A percentile compares a stretch with the other conserved stretches of the same genome.
Evolutionary conservation across 2,888 invertebrate genomes (phyloP).

Genomic region (Hirudinaria manillensis): DNA sequence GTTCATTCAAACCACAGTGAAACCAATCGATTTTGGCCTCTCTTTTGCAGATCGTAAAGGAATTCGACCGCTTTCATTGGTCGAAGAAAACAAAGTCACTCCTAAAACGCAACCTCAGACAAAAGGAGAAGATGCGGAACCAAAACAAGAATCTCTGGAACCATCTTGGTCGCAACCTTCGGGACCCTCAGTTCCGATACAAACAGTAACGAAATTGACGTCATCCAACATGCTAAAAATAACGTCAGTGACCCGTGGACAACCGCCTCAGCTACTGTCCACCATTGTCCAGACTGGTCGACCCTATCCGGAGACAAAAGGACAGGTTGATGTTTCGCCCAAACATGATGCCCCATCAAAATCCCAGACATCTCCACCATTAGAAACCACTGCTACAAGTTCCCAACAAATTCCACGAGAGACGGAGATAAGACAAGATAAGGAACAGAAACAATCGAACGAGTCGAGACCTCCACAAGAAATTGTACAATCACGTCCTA

Average conservation of each 20-base stretch:
- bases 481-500: too few species aligned
- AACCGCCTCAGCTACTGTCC: background rate
- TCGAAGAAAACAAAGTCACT: too few species aligned
- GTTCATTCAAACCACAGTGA: too few species aligned
- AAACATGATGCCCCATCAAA: too few species aligned
- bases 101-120: too few species aligned
- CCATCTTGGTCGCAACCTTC: background rate
- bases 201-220: background rate
- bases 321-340: too few species aligned
- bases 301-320: background rate
- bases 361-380: background rate
- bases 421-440: too few species aligned
- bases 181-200: background rate
- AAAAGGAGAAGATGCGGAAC: background rate
- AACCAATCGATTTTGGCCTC: too few species aligned
- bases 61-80: too few species aligned
- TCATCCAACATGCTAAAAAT: background rate
- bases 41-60: too few species aligned
- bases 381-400: background rate
- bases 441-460: too few species aligned
- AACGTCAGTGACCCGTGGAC: background rate
- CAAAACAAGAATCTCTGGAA: background rate
- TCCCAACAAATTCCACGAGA: background rate
- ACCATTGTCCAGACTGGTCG: background rate
- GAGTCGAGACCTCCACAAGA: too few species aligned